A percentile compares a stretch with the other conserved stretches of the same genome.
Evolutionary conservation across 1,140 invertebrate species (phyloP).

Genomic region (Conus ventricosus): DNA sequence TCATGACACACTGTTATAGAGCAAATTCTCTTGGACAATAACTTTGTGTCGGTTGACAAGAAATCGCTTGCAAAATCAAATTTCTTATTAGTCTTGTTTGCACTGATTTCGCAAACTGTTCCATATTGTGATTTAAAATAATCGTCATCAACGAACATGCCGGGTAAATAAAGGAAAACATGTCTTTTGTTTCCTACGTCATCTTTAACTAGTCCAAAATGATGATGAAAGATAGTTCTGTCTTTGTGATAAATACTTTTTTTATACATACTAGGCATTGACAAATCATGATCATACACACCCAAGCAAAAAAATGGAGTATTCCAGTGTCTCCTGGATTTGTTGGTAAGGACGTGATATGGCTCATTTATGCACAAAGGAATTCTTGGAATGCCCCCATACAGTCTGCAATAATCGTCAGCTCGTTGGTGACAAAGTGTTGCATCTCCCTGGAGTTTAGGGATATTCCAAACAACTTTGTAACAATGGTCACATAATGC

Average conservation of each 20-base stretch:
- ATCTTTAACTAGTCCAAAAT: not conserved
- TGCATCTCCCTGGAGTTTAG: no score
- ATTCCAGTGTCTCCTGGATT: not conserved
- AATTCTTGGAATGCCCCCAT: not conserved
- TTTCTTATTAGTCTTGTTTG: not conserved
- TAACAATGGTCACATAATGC: not conserved
- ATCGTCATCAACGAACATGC: not conserved
- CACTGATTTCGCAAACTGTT: not conserved
- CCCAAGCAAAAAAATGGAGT: not conserved
- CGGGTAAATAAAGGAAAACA: not conserved
- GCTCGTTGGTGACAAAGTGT: not conserved
- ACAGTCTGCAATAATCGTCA: not conserved
- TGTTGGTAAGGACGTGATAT: not conserved
- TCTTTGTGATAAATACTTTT: not conserved
- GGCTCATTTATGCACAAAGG: not conserved
- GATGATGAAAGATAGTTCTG: not conserved
- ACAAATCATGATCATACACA: not conserved
- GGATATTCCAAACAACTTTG: not conserved
- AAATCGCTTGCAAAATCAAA: not conserved
- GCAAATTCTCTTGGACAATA: not conserved
- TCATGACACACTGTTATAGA: not conserved
- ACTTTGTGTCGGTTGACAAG: not conserved
- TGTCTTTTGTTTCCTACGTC: not conserved
- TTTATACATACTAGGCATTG: not conserved
- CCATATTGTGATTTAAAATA: not conserved